A percentile compares a stretch with the other conserved stretches of the same genome.
These are phyloP conservation scores for Palythoa grandiflora DNA, from an alignment of 92 coral and sea anemone species.

Conservation along the genomic window DNA sequence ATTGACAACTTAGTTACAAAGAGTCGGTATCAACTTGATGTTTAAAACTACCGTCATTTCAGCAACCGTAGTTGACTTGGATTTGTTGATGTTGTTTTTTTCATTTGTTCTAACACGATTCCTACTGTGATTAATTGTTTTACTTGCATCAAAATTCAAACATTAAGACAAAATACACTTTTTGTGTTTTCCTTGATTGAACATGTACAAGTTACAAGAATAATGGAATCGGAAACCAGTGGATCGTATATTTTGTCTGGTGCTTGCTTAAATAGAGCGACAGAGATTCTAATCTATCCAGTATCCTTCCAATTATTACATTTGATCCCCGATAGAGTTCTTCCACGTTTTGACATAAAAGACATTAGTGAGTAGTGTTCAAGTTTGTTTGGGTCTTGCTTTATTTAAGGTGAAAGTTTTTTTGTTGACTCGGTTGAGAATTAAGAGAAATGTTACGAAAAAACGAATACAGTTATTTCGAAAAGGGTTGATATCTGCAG, in stretches of 20 bases:
- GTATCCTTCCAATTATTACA: not conserved
- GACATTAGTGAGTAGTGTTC: too few species aligned
- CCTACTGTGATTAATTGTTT: not conserved
- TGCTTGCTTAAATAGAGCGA: not conserved
- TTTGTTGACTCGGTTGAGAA: too few species aligned
- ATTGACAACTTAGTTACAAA: not conserved
- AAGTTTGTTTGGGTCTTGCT: too few species aligned
- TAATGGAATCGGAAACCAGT: slow-evolving; percentile 31
- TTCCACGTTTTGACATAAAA: too few species aligned
- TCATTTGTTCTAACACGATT: not conserved
- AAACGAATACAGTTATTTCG: too few species aligned
- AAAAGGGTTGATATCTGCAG: too few species aligned
- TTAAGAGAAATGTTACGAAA: too few species aligned
- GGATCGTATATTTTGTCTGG: slow-evolving; percentile 28
- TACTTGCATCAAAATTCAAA: not conserved
- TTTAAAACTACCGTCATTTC: not conserved
- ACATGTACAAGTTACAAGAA: not conserved
- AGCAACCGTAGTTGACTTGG: slow-evolving; percentile 1
- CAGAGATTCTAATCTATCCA: not conserved
- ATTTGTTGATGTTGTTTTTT: not conserved
- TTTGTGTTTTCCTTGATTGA: not conserved
- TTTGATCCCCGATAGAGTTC: not conserved
- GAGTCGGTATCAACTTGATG: slow-evolving; percentile 9
- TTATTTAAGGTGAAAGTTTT: too few species aligned
- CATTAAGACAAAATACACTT: slow-evolving; percentile 4